Conservation (phyloP, 2,888 invertebrate genomes). For the Drosophila colorata region DNA sequence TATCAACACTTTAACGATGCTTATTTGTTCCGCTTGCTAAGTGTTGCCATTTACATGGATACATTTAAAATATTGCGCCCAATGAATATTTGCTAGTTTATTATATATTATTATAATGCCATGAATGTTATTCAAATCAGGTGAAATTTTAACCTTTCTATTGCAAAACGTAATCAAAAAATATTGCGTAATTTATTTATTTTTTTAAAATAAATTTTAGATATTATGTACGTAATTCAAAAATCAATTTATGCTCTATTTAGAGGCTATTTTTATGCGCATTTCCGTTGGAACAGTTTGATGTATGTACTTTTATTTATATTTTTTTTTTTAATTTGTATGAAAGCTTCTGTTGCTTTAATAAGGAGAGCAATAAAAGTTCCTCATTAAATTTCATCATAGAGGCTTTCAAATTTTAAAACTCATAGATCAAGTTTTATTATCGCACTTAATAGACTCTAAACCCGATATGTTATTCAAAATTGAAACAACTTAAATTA, state of each 20-base stretch:
- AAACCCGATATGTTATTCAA: too few species aligned
- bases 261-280: constrained; percentile 42
- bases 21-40: constrained; percentile 14
- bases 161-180: background rate
- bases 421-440: background rate
- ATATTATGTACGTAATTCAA: constrained; percentile 3
- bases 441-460: too few species aligned
- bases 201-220: background rate
- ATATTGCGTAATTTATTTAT: constrained; percentile 27
- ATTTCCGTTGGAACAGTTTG: constrained; percentile 28
- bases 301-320: too few species aligned
- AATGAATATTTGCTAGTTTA: constrained; percentile 14
- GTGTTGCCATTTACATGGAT: constrained; percentile 8
- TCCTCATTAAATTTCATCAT: constrained; percentile 5
- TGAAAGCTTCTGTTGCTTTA: constrained; percentile 19
- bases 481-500: background rate
- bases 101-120: too few species aligned
- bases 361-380: background rate
- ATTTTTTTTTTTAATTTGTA: too few species aligned
- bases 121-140: constrained; percentile 31
- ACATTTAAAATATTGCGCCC: constrained; percentile 21
- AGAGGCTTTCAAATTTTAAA: background rate
- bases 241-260: constrained; percentile 49
- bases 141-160: constrained; percentile 25
- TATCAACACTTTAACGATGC: background rate